A percentile compares a stretch with the other conserved stretches of the same genome.
Conservation (phyloP, 2,888 invertebrate genomes). For the Papilio demoleus region DNA sequence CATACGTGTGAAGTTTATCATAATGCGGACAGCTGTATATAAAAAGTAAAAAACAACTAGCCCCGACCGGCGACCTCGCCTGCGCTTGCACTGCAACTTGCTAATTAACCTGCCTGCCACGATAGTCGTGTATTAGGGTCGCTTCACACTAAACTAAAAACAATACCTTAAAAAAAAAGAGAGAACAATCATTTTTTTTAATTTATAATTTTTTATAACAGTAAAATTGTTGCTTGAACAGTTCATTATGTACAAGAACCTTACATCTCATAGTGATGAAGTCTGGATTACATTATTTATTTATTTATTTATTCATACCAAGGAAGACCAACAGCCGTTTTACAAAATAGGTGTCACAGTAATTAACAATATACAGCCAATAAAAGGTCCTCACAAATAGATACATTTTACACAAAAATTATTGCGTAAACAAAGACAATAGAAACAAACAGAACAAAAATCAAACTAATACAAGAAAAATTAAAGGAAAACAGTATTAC, state of each 20-base stretch:
- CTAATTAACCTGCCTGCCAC: slow-evolving; percentile 33
- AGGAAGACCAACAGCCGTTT: too few species aligned
- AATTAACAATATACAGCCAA: too few species aligned
- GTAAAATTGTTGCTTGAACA: background rate
- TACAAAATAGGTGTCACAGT: too few species aligned
- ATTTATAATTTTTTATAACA: background rate
- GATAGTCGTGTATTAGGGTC: slow-evolving; percentile 13
- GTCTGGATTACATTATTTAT: background rate
- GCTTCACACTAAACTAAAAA: slow-evolving; percentile 7
- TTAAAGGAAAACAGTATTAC: too few species aligned
- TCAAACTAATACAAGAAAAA: too few species aligned
- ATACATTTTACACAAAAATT: too few species aligned
- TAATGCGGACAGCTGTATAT: slow-evolving; percentile 14
- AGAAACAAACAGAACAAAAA: too few species aligned
- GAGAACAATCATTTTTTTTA: background rate
- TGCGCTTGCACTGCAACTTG: slow-evolving; percentile 28
- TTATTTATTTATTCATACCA: too few species aligned
- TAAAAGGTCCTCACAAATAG: too few species aligned
- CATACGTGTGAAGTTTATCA: slow-evolving; percentile 14
- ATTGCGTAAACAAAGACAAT: too few species aligned
- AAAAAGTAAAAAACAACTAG: slow-evolving; percentile 23
- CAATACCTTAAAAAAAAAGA: background rate
- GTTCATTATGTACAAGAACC: background rate
- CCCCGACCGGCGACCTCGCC: slow-evolving; percentile 30
- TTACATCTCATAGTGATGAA: background rate